Evolutionary conservation across 2,113 vertebrate genomes (phyloP).

Genomic region (Lucifuga dentata): DNA sequence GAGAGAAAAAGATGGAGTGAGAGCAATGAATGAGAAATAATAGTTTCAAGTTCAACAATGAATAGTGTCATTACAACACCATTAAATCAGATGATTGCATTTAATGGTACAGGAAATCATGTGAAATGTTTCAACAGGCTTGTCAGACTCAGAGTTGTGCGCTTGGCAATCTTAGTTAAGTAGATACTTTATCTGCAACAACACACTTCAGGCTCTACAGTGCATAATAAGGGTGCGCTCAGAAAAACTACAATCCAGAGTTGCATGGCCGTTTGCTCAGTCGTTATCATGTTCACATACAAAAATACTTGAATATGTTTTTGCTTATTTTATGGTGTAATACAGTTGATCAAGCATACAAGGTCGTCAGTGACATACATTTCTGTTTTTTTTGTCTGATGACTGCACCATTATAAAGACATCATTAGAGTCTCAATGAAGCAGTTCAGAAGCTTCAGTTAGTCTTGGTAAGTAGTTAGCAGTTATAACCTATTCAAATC

Average conservation of each 20-base stretch:
- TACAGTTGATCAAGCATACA: too few species aligned
- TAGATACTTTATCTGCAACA: conserved; percentile 7
- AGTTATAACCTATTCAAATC: neutral
- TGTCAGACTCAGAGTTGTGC: neutral
- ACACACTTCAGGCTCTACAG: conserved; percentile 9
- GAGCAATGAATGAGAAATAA: conserved; percentile 55
- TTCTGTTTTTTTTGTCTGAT: neutral
- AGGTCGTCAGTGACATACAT: too few species aligned
- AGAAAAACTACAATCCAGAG: too few species aligned
- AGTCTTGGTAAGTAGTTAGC: neutral
- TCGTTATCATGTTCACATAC: too few species aligned
- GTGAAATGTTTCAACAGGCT: conserved; percentile 1
- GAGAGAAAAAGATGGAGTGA: conserved; percentile 80
- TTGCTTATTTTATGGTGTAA: too few species aligned
- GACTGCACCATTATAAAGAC: too few species aligned
- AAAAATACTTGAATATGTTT: too few species aligned
- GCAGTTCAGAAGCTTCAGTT: neutral
- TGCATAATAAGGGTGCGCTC: too few species aligned
- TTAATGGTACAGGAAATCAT: conserved; percentile 21
- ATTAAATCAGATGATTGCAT: conserved; percentile 26
- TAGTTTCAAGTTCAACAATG: conserved; percentile 35
- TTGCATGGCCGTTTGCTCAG: too few species aligned
- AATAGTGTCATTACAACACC: conserved; percentile 29
- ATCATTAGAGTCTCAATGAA: conserved; percentile 1
- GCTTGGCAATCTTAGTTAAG: conserved; percentile 6